Conservation (phyloP, 2,888 invertebrate species). For the Lasiommata megera region DNA sequence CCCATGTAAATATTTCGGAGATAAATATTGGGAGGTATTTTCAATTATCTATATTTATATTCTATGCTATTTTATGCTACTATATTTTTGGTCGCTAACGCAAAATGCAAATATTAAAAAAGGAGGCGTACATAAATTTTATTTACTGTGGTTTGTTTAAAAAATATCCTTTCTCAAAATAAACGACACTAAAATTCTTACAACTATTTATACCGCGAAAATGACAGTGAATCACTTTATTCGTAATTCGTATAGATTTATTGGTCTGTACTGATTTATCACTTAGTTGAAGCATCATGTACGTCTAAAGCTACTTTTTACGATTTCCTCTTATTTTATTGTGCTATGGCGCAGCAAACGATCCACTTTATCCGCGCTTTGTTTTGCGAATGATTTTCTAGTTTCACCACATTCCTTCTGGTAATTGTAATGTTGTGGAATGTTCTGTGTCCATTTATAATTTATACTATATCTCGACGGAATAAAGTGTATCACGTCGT, state of each 20-base stretch:
- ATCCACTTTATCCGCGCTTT: conserved; percentile 50
- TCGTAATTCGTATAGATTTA: background rate
- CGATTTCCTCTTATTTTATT: conserved; percentile 5
- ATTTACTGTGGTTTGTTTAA: too few relatives aligned
- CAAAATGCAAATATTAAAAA: too few relatives aligned
- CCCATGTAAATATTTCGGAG: too few relatives aligned
- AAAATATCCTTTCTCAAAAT: too few relatives aligned
- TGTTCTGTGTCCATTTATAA: conserved; percentile 35
- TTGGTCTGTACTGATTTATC: background rate
- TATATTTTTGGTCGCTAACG: too few relatives aligned
- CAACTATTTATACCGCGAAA: too few relatives aligned
- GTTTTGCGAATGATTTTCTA: conserved; percentile 62
- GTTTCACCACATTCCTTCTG: conserved; percentile 64
- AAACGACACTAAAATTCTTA: too few relatives aligned
- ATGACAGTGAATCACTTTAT: too few relatives aligned
- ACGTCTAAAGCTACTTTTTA: background rate
- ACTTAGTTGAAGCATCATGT: background rate
- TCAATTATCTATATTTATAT: too few relatives aligned
- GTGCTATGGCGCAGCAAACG: conserved; percentile 25
- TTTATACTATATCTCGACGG: background rate
- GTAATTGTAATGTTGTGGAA: conserved; percentile 62
- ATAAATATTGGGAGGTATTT: too few relatives aligned
- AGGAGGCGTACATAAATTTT: too few relatives aligned
- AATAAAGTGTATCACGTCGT: background rate
- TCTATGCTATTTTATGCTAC: too few relatives aligned